Base-by-base conservation (phyloP, 2,113 vertebrate genomes). In the Leptobrachium ailaonicum region DNA sequence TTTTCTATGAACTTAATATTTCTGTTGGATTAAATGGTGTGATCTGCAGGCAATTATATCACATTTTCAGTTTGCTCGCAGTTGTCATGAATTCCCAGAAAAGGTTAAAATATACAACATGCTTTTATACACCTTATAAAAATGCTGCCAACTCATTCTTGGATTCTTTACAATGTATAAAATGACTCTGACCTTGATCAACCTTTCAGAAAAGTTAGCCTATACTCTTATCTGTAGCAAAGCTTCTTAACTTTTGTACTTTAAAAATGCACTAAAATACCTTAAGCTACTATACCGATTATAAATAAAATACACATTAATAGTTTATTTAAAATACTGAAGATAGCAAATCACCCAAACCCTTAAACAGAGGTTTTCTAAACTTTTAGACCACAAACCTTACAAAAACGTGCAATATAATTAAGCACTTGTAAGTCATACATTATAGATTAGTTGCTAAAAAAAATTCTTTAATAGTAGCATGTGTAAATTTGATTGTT, bases 51-150 rank as follows among this genome's bases (percentile, higher is more conserved):
- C 44, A 9, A 47, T 47, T 74, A 60, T 81, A 67, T 81, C 73
- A 63, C 43, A 81, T 53, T 62, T 73, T 62, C 79, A 81, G 60
- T 81, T 66, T 75, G 53, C 56, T 68, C 62, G 64, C 43, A 75
- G 71, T 74, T 81, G 79, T 73, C 78, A 74, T 75, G 71, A 69
- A 75, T 75, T 63, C 69, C 43, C 54, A 81, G 79, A 64, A 81
- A 81, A 74, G 71, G 79, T 81, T 81, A 81, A 79, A 81, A 81
- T 81, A 81, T 81, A 81, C 71, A 81, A 72, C 72, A 81, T 69
- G 53, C 14, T 81, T 81, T 81, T 81, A 81, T 81, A 81, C 62
- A 81, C 79, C 79, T 69, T 81, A 69, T 81, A 81, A 81, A 81
- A 75, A 81, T 81, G 71, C 66, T 81, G 72, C 72, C 71, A 75